Evolutionary conservation across 2,113 vertebrate genomes (phyloP), one percentile per base, ranked within the genome.

Genomic region (Pteronura brasiliensis): DNA sequence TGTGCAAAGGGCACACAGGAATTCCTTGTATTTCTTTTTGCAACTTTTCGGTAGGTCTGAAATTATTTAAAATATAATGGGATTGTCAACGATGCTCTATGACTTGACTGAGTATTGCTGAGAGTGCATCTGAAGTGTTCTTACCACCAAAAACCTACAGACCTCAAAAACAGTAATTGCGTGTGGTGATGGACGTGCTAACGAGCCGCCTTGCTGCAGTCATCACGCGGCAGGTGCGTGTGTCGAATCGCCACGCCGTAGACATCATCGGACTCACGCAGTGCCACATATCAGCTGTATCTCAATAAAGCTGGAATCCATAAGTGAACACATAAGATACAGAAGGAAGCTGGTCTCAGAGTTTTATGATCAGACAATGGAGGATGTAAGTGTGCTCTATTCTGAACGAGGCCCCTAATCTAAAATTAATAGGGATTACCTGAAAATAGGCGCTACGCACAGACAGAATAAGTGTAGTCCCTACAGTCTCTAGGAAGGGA

Each of bases 211-310:
- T 0, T 3, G 6, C 13, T 29, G 83, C 25, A 39, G 3, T 5
- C 31, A 4, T 59, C 10, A 3, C 13, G 57, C 17, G 1, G 15
- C 3, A 14, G 5, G 23, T 14, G 23, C 39, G 6, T 7, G 39
- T 23, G 20, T 34, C 55, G 2, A 7, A 9, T 36, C 23, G 8
- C 13, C 42, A 13, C 1, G 0, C 10, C 6, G 44, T 3, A 12
- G 2, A 1, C 1, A 3, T n/a, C 4, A 2, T n/a, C 4, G 25
- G 4, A 25, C 4, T 39, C 4, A 14, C 0, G 7, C 76, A 25
- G 6, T 9, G 57, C 1, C 7, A 0, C 18, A 3, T 8, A 57
- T 15, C 5, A 10, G 3, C 21, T 4, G 14, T 3, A 6, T 1
- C n/a, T 23, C 74, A 23, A 2, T 4, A 25, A 11, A 1, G 9